phyloP scores from a whole-genome alignment of 2,113 vertebrate species.

The Sorex fumeus region DNA sequence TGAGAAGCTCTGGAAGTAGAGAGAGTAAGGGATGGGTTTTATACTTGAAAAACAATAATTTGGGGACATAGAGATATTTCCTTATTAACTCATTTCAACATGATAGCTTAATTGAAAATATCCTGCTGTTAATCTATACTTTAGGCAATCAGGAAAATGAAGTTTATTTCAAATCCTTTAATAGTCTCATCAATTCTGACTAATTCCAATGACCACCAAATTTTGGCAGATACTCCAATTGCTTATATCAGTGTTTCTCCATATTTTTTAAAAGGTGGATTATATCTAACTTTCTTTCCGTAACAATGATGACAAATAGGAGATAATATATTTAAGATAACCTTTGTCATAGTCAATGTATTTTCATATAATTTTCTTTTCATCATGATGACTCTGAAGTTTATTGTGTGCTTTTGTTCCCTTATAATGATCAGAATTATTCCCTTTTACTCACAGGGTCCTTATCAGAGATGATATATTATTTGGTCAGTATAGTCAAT shows the following conservation, averaged over 20 bases:
- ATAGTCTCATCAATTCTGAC: neutral
- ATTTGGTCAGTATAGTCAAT: too few species aligned
- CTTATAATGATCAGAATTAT: neutral
- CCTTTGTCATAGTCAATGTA: neutral
- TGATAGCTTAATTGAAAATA: neutral
- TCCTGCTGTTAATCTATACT: neutral
- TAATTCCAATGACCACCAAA: neutral
- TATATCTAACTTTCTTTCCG: neutral
- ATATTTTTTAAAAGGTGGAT: conserved; percentile 12
- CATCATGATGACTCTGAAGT: neutral
- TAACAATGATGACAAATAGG: neutral
- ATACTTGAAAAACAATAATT: neutral
- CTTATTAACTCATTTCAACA: neutral
- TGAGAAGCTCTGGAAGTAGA: neutral
- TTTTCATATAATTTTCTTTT: conserved; percentile 40
- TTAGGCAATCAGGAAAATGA: neutral
- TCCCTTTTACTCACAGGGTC: neutral
- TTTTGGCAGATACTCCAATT: neutral
- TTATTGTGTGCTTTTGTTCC: neutral
- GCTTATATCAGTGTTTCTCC: neutral
- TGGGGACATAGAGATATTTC: too few species aligned
- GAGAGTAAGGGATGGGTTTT: neutral
- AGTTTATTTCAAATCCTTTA: neutral
- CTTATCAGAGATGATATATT: neutral
- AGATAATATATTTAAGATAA: neutral